Conservation (phyloP, 1,140 invertebrate species). For the Temnothorax curvispinosus region DNA sequence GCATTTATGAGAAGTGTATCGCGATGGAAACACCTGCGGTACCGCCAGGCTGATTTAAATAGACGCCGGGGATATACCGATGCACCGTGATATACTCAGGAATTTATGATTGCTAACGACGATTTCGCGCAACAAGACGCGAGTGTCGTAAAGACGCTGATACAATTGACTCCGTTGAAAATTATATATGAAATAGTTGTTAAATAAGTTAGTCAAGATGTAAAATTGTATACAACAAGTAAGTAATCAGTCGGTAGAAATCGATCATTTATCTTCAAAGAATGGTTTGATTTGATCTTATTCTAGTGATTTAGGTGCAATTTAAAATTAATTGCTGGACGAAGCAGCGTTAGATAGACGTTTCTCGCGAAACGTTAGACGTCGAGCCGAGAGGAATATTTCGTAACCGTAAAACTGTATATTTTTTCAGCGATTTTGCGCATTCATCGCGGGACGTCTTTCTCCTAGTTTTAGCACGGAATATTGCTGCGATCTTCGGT, state of each 20-base stretch:
- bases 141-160: neutral
- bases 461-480: neutral
- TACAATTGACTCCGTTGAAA: neutral
- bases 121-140: neutral
- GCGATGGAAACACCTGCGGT: conserved; percentile 52
- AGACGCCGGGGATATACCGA: conserved; percentile 21
- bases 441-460: neutral
- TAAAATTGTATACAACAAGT: neutral
- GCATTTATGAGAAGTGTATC: conserved; percentile 55
- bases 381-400: neutral
- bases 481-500: conserved; percentile 47
- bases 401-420: neutral
- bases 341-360: neutral
- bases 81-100: neutral
- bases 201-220: neutral
- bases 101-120: conserved; percentile 1
- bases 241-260: neutral
- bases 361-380: neutral
- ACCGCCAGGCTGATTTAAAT: conserved; percentile 46
- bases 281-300: neutral
- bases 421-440: conserved; percentile 30
- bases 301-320: neutral
- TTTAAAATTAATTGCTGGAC: neutral
- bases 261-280: neutral
- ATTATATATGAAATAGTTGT: neutral